phyloP scores from a whole-genome alignment of 2,888 invertebrate genomes.

The Auanema sp. region DNA sequence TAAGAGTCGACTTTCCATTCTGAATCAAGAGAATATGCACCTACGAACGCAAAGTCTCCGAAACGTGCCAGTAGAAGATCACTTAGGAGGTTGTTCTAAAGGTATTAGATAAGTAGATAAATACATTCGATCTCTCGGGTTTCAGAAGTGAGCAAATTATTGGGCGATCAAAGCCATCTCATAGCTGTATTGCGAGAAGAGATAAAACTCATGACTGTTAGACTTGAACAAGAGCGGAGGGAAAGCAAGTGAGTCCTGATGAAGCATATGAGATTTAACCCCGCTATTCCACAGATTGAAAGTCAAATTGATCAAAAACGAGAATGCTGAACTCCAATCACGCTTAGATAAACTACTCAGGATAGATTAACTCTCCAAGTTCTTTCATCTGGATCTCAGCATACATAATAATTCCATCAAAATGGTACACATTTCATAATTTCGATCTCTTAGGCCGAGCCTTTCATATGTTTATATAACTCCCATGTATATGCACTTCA shows the following conservation, averaged over 20 bases:
- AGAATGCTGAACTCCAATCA: no score
- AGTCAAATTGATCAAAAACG: no score
- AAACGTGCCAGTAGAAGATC: background rate
- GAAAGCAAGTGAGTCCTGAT: constrained; percentile 26
- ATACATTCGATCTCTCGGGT: constrained; percentile 1
- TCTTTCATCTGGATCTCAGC: no score
- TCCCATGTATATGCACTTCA: no score
- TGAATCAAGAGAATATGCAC: constrained; percentile 17
- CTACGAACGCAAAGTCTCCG: constrained; percentile 6
- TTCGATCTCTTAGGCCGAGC: no score
- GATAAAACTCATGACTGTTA: constrained; percentile 32
- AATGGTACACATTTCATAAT: no score
- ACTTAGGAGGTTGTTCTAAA: background rate
- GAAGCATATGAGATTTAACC: background rate
- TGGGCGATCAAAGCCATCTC: constrained; percentile 41
- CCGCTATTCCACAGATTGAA: no score
- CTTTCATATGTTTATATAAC: no score
- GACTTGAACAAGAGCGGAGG: constrained; percentile 30
- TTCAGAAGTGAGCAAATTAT: constrained; percentile 33
- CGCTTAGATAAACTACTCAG: no score
- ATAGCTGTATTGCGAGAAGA: constrained; percentile 40
- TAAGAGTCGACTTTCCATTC: constrained; percentile 5
- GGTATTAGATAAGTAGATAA: background rate
- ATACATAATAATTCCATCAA: no score
- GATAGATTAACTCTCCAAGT: no score